These are phyloP conservation scores for Platysteira castanea DNA, from an alignment of 2,113 vertebrate species.

Conservation along the genomic window DNA sequence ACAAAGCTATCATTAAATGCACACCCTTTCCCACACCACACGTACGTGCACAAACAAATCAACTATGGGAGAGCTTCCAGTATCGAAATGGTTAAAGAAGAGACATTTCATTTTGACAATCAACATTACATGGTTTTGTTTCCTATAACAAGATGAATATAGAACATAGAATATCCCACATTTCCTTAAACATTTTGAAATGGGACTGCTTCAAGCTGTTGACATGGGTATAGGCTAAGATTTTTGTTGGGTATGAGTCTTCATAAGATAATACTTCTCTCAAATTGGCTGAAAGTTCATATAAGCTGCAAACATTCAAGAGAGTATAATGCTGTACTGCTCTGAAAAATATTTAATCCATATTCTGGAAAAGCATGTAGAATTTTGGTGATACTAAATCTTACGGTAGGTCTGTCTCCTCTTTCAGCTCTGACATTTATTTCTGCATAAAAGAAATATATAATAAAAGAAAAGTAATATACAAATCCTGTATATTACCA, in stretches of 20 bases:
- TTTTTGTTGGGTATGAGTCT: background rate
- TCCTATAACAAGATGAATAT: background rate
- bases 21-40: background rate
- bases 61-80: background rate
- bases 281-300: background rate
- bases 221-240: background rate
- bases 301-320: background rate
- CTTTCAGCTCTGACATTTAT: background rate
- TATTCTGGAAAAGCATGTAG: background rate
- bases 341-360: background rate
- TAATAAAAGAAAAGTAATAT: too few species aligned
- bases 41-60: background rate
- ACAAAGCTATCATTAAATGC: background rate
- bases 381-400: background rate
- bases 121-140: background rate
- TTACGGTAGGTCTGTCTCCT: background rate
- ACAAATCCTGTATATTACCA: background rate
- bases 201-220: background rate
- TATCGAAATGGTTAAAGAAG: background rate
- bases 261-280: background rate
- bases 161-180: background rate
- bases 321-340: background rate
- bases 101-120: background rate
- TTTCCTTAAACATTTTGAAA: background rate
- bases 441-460: background rate